Percentiles rank a stretch among this genome's conserved stretches.
These are phyloP conservation scores for Nyctibius grandis DNA, from an alignment of 2,797 vertebrate species.

Conservation along the genomic window DNA sequence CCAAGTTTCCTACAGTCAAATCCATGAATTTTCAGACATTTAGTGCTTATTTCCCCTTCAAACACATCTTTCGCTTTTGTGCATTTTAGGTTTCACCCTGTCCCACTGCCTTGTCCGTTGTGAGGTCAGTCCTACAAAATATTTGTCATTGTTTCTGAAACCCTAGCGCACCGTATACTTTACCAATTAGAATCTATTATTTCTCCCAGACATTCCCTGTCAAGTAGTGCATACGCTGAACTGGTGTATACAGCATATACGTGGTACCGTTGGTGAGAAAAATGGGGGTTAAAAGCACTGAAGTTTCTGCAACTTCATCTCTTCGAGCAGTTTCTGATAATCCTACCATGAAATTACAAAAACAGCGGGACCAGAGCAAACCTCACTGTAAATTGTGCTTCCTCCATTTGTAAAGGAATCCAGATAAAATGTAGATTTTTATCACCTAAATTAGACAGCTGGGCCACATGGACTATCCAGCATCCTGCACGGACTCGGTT, in stretches of 20 bases:
- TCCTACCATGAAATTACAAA: constrained; percentile 50
- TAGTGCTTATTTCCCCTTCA: background rate
- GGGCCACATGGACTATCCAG: background rate
- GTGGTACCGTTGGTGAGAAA: background rate
- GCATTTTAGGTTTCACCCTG: background rate
- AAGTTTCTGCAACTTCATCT: constrained; percentile 3
- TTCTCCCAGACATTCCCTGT: background rate
- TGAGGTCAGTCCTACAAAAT: background rate
- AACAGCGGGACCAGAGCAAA: background rate
- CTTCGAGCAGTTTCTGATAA: constrained; percentile 18
- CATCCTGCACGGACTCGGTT: background rate
- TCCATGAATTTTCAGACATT: background rate
- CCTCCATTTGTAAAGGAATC: background rate
- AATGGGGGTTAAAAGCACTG: background rate
- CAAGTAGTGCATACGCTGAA: fast-evolving
- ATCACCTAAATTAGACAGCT: background rate
- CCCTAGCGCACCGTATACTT: no score
- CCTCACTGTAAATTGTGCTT: background rate
- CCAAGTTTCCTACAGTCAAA: background rate
- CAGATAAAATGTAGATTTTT: background rate
- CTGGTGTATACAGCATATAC: background rate
- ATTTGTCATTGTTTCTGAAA: background rate
- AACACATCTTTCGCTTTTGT: background rate
- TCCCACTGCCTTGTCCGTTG: fast-evolving
- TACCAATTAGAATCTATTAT: background rate